Base-by-base conservation (phyloP, 2,113 vertebrate genomes). In the Podiceps cristatus region DNA sequence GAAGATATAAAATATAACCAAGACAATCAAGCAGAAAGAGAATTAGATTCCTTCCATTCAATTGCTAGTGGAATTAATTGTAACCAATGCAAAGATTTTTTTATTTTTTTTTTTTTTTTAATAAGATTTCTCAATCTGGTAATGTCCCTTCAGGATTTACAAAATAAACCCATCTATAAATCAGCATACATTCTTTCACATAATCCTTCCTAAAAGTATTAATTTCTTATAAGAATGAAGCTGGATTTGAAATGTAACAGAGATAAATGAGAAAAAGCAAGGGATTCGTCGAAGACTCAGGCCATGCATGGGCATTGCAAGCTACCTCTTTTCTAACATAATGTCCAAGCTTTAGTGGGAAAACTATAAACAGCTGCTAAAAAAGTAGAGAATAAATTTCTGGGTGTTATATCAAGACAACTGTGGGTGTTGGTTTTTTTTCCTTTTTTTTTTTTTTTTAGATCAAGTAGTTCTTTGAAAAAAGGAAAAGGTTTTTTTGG, bases 251-350 rank as follows among this genome's bases (percentile, higher is more conserved):
- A 90, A 91, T 45, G 11, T 47, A 64, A 45, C 45, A 53, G 53
- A 76, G 66, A 78, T 44, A 94, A 93, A 95, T 13, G 13, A 76
- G 76, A 58, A 90, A 90, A 82, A 77, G 45, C 47, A 85, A 92
- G 37, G 11, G 27, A 72, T 27, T 20, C 31, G 24, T 58, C 28
- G 1, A 74, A 88, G 67, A 72, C 44, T 12, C 13, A 74, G 72
- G 52, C 29, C 47, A 14, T 33, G 29, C 29, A 44, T 1, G 4
- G 35, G 62, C 50, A 63, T 37, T 69, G 78, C 75, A 93, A 95
- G 67, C n/a, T 59, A 42, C 56, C 77, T 74, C 52, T 56, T 44
- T 72, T 22, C 40, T 77, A 64, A 40, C 11, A 0, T 33, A 63
- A 49, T 78, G 86, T 44, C 53, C 50, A 93, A 52, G 18, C 42